Evolutionary conservation across 2,888 invertebrate genomes (phyloP).

Genomic region (Eupithecia subfuscata): DNA sequence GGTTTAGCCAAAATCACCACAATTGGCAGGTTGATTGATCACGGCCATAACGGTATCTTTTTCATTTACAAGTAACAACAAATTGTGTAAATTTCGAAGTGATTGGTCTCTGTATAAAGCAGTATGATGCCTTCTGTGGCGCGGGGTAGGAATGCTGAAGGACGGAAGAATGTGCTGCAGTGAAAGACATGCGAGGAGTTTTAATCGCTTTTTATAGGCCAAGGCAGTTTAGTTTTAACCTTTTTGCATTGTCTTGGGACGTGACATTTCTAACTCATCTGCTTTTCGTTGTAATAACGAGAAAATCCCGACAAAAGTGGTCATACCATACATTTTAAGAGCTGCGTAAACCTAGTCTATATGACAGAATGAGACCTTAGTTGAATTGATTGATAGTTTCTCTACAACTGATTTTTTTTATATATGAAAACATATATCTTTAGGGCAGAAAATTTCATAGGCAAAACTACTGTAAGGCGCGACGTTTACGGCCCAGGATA

Average conservation of each 20-base stretch:
- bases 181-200: slow-evolving; percentile 33
- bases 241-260: background rate
- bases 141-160: slow-evolving; percentile 67
- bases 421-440: background rate
- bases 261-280: background rate
- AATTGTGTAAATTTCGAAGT: slow-evolving; percentile 9
- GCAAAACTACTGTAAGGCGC: no score
- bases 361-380: background rate
- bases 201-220: background rate
- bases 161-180: slow-evolving; percentile 50
- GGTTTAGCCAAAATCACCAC: background rate
- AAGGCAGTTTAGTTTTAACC: background rate
- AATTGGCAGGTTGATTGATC: background rate
- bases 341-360: background rate
- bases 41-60: background rate
- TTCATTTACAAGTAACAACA: background rate
- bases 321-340: background rate
- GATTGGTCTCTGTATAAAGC: background rate
- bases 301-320: background rate
- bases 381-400: background rate
- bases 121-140: slow-evolving; percentile 22
- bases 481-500: background rate
- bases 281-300: background rate
- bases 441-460: background rate
- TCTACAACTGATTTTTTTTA: background rate